Conservation (phyloP, 2,113 vertebrate genomes). For the Chloropsis cyanopogon region DNA sequence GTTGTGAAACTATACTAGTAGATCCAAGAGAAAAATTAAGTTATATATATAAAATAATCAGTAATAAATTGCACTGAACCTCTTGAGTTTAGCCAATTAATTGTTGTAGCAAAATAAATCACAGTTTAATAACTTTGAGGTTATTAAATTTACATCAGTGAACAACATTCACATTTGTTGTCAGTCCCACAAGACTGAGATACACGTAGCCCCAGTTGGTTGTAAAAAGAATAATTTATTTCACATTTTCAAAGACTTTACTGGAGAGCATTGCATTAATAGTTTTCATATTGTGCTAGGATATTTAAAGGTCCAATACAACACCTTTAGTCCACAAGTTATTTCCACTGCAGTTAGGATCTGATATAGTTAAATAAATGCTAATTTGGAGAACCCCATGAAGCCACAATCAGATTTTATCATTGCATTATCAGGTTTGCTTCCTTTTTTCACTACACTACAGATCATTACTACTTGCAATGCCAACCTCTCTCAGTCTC, state of each 20-base stretch:
- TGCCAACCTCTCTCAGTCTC: background rate
- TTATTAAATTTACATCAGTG: background rate
- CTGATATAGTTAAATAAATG: background rate
- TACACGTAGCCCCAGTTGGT: fast-evolving
- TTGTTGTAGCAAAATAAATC: background rate
- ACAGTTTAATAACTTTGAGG: background rate
- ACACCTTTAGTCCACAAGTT: background rate
- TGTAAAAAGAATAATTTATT: background rate
- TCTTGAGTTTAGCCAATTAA: background rate
- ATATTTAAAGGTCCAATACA: background rate
- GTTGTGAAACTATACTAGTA: background rate
- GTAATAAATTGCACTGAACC: background rate
- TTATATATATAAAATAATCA: background rate
- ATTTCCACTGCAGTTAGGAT: background rate
- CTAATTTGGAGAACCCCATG: background rate
- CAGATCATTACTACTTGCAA: background rate
- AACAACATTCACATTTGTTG: background rate
- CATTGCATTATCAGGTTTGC: background rate
- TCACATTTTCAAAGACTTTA: background rate
- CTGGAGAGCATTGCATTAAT: background rate
- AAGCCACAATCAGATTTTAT: background rate
- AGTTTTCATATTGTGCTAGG: background rate
- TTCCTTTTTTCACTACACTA: background rate
- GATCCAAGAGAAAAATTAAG: background rate
- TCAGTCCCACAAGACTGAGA: background rate